Base-by-base conservation (phyloP, 1,140 invertebrate species). In the Drosophila sturtevanti region DNA sequence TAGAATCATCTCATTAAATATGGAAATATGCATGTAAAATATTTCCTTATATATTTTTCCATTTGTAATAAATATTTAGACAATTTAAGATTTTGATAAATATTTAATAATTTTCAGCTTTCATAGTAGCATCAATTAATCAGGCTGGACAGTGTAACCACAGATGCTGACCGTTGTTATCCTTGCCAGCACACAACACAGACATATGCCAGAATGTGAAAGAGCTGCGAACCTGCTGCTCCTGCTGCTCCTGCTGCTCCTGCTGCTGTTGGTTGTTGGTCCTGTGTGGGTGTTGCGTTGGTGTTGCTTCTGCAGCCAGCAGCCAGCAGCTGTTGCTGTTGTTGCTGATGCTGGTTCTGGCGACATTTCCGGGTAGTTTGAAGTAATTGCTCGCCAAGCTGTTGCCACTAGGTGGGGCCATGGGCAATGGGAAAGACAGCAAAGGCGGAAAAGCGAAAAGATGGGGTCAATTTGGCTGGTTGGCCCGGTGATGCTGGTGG, bases 331-430 rank as follows among this genome's bases (percentile, higher is more conserved):
- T 55, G 68, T 59, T 72, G 68, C 71, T 59, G 38, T 31, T 74
- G 72, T 55, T 59, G 68, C 63, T 67, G 68, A 60, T 79, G 68
- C 60, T 68, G 63, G 72, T 69, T 65, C 71, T 68, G 82, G 79
- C 84, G 84, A 86, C 82, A 86, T 86, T 86, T 86, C 82, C 82
- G 82, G 82, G 71, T 86, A 87, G 82, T 86, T 86, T 78, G 84
- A 87, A 87, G 82, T 86, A 86, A 86, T 86, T 86, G 82, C 82
- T 87, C 74, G 73, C 79, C 82, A 86, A 86, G 82, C 82, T 86
- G 82, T 86, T 86, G 79, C 82, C 84, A 69, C 55, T 66, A 65
- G 65, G 44, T 61, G 38, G 27, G 14, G 55, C 35, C 14, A 35
- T 34, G 1, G 41, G 16, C 34, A 4, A 5, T 2, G n/a, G n/a